phyloP scores from a whole-genome alignment of 1,140 invertebrate genomes.

The Ceratina japonica region DNA sequence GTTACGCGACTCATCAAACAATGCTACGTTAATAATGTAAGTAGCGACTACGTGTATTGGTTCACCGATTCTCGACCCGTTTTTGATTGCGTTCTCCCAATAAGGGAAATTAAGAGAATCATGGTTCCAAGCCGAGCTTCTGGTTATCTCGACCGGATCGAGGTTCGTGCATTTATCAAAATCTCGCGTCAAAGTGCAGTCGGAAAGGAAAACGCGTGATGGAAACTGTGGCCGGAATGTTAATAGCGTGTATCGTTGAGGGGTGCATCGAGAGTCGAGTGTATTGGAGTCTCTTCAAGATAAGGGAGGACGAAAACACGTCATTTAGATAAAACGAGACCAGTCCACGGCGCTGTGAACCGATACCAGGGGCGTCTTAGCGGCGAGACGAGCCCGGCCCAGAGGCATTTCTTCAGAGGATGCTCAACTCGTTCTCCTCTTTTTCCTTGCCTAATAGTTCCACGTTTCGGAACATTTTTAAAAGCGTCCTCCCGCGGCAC shows the following conservation, averaged over 20 bases:
- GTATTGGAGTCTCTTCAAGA: slow-evolving; percentile 69
- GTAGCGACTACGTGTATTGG: too few species aligned
- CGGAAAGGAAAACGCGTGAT: slow-evolving; percentile 38
- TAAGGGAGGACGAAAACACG: slow-evolving; percentile 71
- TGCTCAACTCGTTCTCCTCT: background rate
- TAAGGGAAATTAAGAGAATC: background rate
- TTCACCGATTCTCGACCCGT: too few species aligned
- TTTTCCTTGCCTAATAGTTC: slow-evolving; percentile 1
- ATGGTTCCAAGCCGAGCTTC: background rate
- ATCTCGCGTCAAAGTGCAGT: background rate
- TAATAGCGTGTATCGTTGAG: slow-evolving; percentile 65
- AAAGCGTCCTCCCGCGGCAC: slow-evolving; percentile 44
- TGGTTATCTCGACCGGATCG: too few species aligned
- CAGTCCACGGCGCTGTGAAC: slow-evolving; percentile 51
- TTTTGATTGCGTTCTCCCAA: too few species aligned
- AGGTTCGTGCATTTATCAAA: background rate
- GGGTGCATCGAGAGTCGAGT: slow-evolving; percentile 62
- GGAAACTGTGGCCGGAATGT: slow-evolving; percentile 61
- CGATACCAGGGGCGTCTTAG: slow-evolving; percentile 61
- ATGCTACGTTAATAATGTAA: too few species aligned
- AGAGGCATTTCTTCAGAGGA: slow-evolving; percentile 54
- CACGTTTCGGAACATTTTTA: slow-evolving; percentile 25
- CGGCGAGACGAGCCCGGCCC: slow-evolving; percentile 51
- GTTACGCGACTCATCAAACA: too few species aligned
- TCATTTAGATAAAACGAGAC: slow-evolving; percentile 73